Base-by-base conservation (phyloP, 1,140 invertebrate species). In the Stegodyphus mimosarum region DNA sequence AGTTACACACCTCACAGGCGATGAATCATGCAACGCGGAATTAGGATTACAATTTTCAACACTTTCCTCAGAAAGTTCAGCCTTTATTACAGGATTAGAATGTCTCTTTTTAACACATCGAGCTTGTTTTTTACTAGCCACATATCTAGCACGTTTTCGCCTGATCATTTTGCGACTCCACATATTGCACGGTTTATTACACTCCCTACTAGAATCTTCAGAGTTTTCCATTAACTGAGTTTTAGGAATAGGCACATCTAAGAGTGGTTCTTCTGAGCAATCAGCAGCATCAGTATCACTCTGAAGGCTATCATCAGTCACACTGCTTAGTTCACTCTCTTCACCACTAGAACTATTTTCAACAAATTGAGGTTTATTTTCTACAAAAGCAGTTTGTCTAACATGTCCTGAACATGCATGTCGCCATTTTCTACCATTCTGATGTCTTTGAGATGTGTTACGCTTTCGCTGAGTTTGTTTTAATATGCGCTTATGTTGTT, bases 141-240 rank as follows among this genome's bases (percentile, higher is more conserved):
- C 64, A 7, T 18, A 60, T 63, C 75, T 74, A 0, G 79, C 77
- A 63, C 91, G 91, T 15, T 91, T 88, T 88, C 91, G 90, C 50
- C 90, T 88, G 5, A 91, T 87, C 6, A 91, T 88, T 87, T 92
- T 91, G 55, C 90, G 88, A 81, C 90, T 91, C 75, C 88, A 87
- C 64, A 87, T 91, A 53, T 90, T 90, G 9, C 88, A 89, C 1
- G 88, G 87, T 15, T 90, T 88, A 63, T 89, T 88, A 48, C 92
- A 91, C 72, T 92, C 92, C 0, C 90, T 89, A 18, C 90, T 91
- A 0, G 92, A 92, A 73, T 89, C 89, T 7, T 89, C 88, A 0
- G 87, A 89, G 80, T 87, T 88, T 1, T 89, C 89, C 15, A 79
- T 84, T 10, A 88, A 79, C 55, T 88, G 87, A 18, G 75, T 80